These are phyloP conservation scores for Galeopterus variegatus DNA, from an alignment of 2,113 vertebrate genomes.

Conservation along the genomic window DNA sequence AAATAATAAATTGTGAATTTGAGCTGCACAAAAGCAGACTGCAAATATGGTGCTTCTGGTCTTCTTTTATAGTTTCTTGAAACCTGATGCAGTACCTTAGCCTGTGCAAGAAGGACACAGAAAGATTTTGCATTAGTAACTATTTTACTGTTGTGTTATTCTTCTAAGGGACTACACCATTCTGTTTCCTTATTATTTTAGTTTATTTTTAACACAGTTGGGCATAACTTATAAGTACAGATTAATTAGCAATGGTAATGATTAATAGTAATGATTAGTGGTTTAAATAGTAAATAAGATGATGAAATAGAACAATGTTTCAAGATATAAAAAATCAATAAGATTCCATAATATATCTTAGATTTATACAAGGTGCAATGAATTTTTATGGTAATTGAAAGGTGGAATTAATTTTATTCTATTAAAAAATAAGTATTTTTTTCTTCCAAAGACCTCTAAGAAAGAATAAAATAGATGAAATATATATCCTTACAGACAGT, in stretches of 20 bases:
- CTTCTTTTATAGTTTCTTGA: background rate
- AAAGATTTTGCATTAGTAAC: background rate
- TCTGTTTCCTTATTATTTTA: background rate
- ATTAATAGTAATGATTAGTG: background rate
- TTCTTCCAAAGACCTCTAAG: background rate
- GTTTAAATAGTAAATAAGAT: background rate
- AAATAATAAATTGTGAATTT: constrained; percentile 4
- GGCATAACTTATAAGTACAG: background rate
- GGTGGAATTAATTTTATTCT: background rate
- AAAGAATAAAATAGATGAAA: background rate
- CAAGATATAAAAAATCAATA: background rate
- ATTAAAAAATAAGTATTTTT: background rate
- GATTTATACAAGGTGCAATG: background rate
- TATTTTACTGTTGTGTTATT: background rate
- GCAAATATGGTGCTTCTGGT: background rate
- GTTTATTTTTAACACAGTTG: background rate
- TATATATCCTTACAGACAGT: background rate
- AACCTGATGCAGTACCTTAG: background rate
- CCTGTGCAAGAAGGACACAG: background rate
- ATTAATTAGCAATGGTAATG: background rate
- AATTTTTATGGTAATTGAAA: background rate
- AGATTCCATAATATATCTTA: background rate
- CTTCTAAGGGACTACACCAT: background rate
- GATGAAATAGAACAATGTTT: background rate
- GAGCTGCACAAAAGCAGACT: background rate